These are phyloP conservation scores for Sebastes nivosus DNA, from an alignment of 2,797 vertebrate species.

Conservation along the genomic window DNA sequence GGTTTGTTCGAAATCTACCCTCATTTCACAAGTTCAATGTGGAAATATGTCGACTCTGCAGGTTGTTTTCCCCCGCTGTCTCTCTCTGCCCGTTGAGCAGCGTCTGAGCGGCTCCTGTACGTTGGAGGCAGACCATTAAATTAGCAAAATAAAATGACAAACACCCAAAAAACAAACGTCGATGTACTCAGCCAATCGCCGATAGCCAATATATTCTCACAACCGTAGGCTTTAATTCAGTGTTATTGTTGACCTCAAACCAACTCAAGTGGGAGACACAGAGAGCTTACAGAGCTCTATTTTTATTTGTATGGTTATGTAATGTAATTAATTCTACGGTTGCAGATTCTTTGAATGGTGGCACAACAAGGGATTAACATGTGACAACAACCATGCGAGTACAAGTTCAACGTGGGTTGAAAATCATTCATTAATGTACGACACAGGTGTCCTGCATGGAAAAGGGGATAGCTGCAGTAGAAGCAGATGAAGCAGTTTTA, in stretches of 20 bases:
- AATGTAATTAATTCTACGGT: background rate
- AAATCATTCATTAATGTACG: background rate
- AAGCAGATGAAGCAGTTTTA: background rate
- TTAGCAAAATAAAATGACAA: no score
- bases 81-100: no score
- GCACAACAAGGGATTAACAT: conserved; percentile 25
- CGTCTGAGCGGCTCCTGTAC: no score
- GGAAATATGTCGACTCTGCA: no score
- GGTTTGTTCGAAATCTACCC: no score
- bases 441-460: background rate
- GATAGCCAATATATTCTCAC: no score
- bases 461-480: background rate
- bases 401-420: background rate
- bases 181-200: no score
- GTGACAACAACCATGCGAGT: background rate
- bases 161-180: no score
- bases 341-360: conserved; percentile 15
- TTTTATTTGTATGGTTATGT: background rate
- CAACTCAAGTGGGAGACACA: background rate
- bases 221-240: background rate
- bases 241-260: background rate
- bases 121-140: no score
- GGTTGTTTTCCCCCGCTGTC: no score
- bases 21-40: no score
- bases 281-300: background rate